Conservation (phyloP, 1,140 invertebrate genomes). For the Harlomillsia oculata region DNA sequence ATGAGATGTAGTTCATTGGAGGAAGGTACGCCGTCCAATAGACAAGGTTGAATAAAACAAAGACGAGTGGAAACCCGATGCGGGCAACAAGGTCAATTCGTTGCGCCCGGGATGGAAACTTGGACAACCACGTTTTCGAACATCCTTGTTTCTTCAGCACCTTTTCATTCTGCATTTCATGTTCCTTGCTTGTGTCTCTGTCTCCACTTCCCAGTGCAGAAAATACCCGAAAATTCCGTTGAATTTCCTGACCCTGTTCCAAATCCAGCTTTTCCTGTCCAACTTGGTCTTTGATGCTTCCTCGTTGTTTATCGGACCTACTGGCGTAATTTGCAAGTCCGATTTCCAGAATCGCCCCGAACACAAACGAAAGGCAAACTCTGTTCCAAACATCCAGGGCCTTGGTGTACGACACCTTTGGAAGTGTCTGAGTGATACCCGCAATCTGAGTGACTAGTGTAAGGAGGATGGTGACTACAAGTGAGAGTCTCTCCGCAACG, state of each 20-base stretch:
- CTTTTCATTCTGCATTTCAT: conserved; percentile 2
- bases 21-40: conserved; percentile 16
- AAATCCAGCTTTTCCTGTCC: not conserved
- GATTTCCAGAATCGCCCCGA: conserved; percentile 48
- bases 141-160: not conserved
- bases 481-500: conserved; percentile 45
- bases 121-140: too few species aligned
- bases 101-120: not conserved
- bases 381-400: conserved; percentile 50
- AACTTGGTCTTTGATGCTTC: too few species aligned
- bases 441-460: conserved; percentile 49
- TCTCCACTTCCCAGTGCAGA: too few species aligned
- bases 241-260: not conserved
- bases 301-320: too few species aligned
- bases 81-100: conserved; percentile 22
- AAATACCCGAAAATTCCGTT: too few species aligned
- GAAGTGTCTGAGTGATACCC: conserved; percentile 38
- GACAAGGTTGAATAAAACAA: conserved; percentile 15
- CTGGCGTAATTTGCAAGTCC: conserved; percentile 49
- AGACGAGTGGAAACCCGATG: conserved; percentile 19
- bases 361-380: conserved; percentile 50
- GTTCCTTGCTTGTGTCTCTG: too few species aligned
- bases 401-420: conserved; percentile 7
- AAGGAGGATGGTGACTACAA: conserved; percentile 49
- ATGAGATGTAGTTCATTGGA: too few species aligned